These are phyloP conservation scores for Philopedon plagiatum DNA, from an alignment of 2,888 invertebrate genomes.

Conservation along the genomic window DNA sequence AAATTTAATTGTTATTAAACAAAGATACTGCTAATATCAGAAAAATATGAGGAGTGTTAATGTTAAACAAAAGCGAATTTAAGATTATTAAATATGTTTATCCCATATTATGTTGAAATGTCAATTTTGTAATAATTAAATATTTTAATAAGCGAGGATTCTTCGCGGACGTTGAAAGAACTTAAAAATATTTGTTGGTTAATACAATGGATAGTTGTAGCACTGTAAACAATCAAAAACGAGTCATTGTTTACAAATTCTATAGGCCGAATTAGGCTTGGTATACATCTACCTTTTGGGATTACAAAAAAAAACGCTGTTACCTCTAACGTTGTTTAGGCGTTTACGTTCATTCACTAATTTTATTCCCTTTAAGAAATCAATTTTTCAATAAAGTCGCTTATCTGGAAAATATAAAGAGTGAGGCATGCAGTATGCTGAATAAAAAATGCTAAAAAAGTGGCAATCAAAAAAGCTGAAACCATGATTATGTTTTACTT, in stretches of 20 bases:
- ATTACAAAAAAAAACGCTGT: too few species aligned
- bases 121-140: slow-evolving; percentile 10
- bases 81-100: slow-evolving; percentile 9
- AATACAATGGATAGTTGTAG: slow-evolving; percentile 1
- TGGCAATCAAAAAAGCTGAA: too few species aligned
- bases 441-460: too few species aligned
- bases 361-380: too few species aligned
- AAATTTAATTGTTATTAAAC: slow-evolving; percentile 25
- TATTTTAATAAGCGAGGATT: neutral
- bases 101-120: slow-evolving; percentile 20
- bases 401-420: too few species aligned
- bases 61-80: slow-evolving; percentile 24
- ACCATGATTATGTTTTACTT: too few species aligned
- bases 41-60: slow-evolving; percentile 30
- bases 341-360: too few species aligned
- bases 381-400: too few species aligned
- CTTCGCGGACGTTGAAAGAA: too few species aligned
- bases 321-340: too few species aligned
- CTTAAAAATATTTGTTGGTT: neutral
- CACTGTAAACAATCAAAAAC: neutral
- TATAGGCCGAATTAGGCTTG: neutral
- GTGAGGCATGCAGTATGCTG: too few species aligned
- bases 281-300: too few species aligned
- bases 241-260: neutral
- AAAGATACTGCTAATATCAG: slow-evolving; percentile 4